phyloP scores from a whole-genome alignment of 2,888 invertebrate species.

The Endomychus coccineus region DNA sequence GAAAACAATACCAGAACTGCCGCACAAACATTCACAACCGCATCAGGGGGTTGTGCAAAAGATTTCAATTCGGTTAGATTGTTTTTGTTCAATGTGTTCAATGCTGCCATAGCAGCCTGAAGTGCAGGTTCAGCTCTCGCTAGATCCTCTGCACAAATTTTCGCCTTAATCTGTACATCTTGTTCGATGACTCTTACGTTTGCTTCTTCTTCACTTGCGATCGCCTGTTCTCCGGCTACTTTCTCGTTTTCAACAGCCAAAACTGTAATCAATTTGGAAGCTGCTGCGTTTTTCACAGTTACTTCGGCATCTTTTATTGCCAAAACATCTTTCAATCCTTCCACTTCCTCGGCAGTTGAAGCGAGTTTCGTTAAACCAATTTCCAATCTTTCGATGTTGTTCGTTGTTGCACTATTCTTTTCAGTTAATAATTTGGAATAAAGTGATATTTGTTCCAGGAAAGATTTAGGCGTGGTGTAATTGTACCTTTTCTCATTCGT shows the following conservation, averaged over 20 bases:
- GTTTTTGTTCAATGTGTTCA: slow-evolving; percentile 87
- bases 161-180: slow-evolving; percentile 76
- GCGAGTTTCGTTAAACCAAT: slow-evolving; percentile 83
- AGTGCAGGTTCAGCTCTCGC: slow-evolving; percentile 88
- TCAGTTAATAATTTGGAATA: slow-evolving; percentile 65
- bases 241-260: slow-evolving; percentile 86
- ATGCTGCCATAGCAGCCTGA: slow-evolving; percentile 79
- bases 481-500: slow-evolving; percentile 84
- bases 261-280: slow-evolving; percentile 78
- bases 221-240: slow-evolving; percentile 79
- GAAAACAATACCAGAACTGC: slow-evolving; percentile 85
- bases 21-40: slow-evolving; percentile 78
- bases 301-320: slow-evolving; percentile 60
- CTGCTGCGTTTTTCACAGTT: slow-evolving; percentile 81
- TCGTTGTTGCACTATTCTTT: slow-evolving; percentile 61
- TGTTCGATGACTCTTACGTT: slow-evolving; percentile 86
- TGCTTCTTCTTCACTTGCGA: slow-evolving; percentile 76
- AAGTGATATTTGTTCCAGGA: slow-evolving; percentile 83
- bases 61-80: slow-evolving; percentile 92
- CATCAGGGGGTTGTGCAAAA: slow-evolving; percentile 84
- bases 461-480: slow-evolving; percentile 94
- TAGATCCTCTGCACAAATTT: slow-evolving; percentile 82
- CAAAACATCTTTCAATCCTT: slow-evolving; percentile 69
- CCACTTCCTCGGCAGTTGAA: slow-evolving; percentile 77
- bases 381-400: slow-evolving; percentile 72